These are phyloP conservation scores for Rugalucina vietnamica DNA, from an alignment of 2,888 invertebrate genomes.

Conservation along the genomic window DNA sequence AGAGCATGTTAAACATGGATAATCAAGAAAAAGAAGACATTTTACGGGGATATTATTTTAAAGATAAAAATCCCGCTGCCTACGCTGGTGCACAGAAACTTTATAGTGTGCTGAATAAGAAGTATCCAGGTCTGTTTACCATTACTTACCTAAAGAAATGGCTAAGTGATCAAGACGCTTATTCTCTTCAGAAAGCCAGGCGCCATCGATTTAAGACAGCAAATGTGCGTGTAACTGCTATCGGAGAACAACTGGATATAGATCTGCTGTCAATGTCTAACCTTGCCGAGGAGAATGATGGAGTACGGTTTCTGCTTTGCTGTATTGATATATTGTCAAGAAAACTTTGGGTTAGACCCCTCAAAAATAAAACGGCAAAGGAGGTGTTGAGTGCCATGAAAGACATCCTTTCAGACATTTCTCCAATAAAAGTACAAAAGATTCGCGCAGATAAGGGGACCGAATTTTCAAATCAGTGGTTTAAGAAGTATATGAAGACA, in stretches of 20 bases:
- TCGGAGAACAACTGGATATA: constrained; percentile 44
- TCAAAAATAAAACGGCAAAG: constrained; percentile 38
- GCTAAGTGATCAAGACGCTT: constrained; percentile 43
- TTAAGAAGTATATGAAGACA: constrained; percentile 47
- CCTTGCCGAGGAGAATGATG: constrained; percentile 39
- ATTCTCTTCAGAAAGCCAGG: constrained; percentile 41
- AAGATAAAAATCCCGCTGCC: constrained; percentile 35
- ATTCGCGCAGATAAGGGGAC: constrained; percentile 20
- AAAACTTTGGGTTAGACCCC: constrained; percentile 42
- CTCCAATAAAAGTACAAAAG: constrained; percentile 19
- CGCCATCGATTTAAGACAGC: constrained; percentile 38
- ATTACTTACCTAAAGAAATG: constrained; percentile 26
- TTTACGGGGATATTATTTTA: constrained; percentile 42
- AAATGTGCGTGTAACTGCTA: constrained; percentile 40
- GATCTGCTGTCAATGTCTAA: constrained; percentile 40
- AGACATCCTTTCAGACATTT: constrained; percentile 27
- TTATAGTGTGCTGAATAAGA: constrained; percentile 28
- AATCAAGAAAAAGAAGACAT: constrained; percentile 28
- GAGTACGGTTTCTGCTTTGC: constrained; percentile 43
- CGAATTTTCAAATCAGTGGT: constrained; percentile 42
- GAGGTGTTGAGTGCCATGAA: constrained; percentile 32
- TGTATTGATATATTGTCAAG: constrained; percentile 49
- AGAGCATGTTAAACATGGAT: neutral
- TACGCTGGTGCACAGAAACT: constrained; percentile 37
- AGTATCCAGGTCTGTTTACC: constrained; percentile 42